Evolutionary conservation across 1,140 invertebrate species (phyloP), one percentile per base, ranked within the genome.

Genomic region (Bombus vancouverensis): DNA sequence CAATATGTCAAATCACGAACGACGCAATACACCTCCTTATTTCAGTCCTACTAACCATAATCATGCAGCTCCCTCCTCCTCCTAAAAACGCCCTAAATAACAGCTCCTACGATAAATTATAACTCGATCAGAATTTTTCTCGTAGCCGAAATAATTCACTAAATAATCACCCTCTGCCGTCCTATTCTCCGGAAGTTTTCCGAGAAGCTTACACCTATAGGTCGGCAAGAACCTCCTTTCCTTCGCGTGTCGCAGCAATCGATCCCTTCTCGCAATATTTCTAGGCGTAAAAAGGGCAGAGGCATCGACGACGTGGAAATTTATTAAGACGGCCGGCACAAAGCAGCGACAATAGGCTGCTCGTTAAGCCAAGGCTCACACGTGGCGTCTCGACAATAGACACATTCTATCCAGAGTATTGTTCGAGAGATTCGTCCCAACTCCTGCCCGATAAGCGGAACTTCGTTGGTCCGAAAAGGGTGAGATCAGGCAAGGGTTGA

Each of bases 331-430:
- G 28, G 25, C 8, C 62, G 6, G 18, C 32, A 5, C 9, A 15
- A 32, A 6, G 37, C 32, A 70, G 6, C 74, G 25, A 83, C 74
- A 83, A 83, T 71, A 32, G 8, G 0, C 12, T 6, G 39, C 57
- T 80, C 47, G 72, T 82, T 81, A 85, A 85, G 72, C 47, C 47
- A 22, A n/a, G 44, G 73, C 66, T 83, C 68, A 65, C 74, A 44
- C 78, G 77, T 53, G 28, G 59, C 59, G 66, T 44, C 47, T 32
- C 42, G 85, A 83, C 68, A 73, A 76, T 83, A 37, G 59, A 59
- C 62, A 68, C 37, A 39, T 86, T 73, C 66, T 65, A 57, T 28
- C 39, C 37, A 81, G 34, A 59, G 53, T 18, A 85, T 81, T 81
- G 75, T 75, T 42, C 28, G 37, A 42, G 62, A 68, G 44, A 13